Evolutionary conservation across 2,797 vertebrate species (phyloP).

Genomic region (Macropodus opercularis): DNA sequence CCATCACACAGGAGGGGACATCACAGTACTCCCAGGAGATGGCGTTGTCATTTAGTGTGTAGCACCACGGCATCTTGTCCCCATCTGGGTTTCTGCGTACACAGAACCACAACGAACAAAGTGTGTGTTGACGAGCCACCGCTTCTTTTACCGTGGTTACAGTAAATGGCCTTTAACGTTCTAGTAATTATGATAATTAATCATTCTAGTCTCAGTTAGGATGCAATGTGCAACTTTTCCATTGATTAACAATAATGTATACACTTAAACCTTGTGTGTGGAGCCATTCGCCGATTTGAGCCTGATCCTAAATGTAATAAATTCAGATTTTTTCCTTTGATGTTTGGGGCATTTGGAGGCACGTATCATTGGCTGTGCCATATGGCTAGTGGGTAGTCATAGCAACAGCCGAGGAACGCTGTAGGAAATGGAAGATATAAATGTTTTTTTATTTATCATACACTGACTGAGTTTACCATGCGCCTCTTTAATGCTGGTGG

Average conservation of each 20-base stretch:
- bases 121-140: conserved; percentile 14
- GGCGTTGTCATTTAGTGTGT: conserved; percentile 81
- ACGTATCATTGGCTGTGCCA: conserved; percentile 9
- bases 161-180: not conserved
- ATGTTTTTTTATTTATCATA: not conserved
- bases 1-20: conserved; percentile 79
- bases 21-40: conserved; percentile 93
- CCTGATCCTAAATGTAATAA: conserved; percentile 1
- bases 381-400: conserved; percentile 31
- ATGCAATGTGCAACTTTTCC: conserved; percentile 7
- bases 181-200: not conserved
- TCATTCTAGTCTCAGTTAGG: conserved; percentile 2
- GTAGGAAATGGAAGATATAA: conserved; percentile 15
- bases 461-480: conserved; percentile 2
- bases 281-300: not conserved
- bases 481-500: conserved; percentile 3
- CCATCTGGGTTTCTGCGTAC: conserved; percentile 89
- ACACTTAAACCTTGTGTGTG: too few relatives aligned
- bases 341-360: conserved; percentile 13
- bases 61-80: conserved; percentile 93
- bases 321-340: conserved; percentile 25
- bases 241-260: not conserved
- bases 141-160: conserved; percentile 8
- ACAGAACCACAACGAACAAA: conserved; percentile 40
- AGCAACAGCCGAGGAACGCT: conserved; percentile 30